Base-by-base conservation (phyloP, 2,113 vertebrate species). In the Brienomyrus longianalis region DNA sequence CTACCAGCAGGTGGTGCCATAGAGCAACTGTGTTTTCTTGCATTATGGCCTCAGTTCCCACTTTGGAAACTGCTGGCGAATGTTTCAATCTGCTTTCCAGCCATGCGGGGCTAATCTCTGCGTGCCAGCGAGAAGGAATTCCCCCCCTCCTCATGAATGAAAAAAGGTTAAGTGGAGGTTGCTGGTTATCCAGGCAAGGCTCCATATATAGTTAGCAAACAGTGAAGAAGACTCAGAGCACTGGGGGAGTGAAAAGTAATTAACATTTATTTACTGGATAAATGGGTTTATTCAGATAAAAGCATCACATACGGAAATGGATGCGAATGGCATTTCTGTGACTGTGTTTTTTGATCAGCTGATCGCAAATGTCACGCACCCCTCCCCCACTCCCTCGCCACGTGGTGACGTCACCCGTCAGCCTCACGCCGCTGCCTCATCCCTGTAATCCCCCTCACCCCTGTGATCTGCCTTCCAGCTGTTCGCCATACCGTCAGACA, bases 121-220 rank as follows among this genome's bases (percentile, higher is more conserved):
- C 2, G 6, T 43, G 70, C 35, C 35, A 39, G 74, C 5, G 17
- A 80, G 74, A 43, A 80, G 62, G 62, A 70, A 70, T 70, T 2
- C 6, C 35, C 2, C 74, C 31, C 11, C 27, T 4, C 27, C 27
- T 0, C 31, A 35, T 17, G 35, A 80, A 35, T 43, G 35, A 19
- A 39, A 80, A 80, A 80, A 80, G 74, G 74, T 80, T 80, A 80
- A 80, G 74, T 39, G 74, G 74, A 80, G 74, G 74, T 43, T 39
- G 35, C 15, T 6, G 5, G 35, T 80, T 80, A 80, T 43, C 31
- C 35, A 17, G 35, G 74, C 74, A 80, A 80, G 74, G 74, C 43
- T 80, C 74, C 74, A 43, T 80, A 80, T 17, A 17, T 80, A n/a
- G 74, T 80, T 80, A 80, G 35, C 74, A 39, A 80, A 43, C 15